Percentiles rank a stretch among this genome's conserved stretches.
Conservation (phyloP, 2,888 invertebrate species). For the Poecilus cupreus region DNA sequence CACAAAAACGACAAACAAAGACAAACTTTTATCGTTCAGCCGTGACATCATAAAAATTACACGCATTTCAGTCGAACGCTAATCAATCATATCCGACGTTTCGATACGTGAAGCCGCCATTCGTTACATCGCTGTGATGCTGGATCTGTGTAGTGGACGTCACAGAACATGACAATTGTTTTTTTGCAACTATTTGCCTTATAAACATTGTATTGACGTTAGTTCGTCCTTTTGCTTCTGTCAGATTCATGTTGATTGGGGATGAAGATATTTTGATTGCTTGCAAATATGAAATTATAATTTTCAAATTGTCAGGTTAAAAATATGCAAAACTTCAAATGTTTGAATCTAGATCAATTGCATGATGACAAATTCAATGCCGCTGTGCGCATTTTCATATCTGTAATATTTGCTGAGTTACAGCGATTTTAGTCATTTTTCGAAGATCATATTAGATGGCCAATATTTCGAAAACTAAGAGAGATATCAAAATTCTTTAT, state of each 20-base stretch:
- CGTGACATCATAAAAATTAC: conserved; percentile 57
- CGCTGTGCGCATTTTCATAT: no score
- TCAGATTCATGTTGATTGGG: not conserved
- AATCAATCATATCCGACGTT: conserved; percentile 51
- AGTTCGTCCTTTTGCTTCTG: not conserved
- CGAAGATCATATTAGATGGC: no score
- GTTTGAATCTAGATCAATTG: no score
- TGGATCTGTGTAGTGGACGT: not conserved
- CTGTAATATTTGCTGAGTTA: no score
- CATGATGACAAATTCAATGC: no score
- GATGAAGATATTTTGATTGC: no score
- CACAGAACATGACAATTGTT: conserved; percentile 17
- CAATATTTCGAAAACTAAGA: no score
- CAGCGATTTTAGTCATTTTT: no score
- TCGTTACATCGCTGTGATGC: not conserved
- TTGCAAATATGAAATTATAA: no score
- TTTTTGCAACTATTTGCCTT: conserved; percentile 43
- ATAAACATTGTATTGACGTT: conserved; percentile 30
- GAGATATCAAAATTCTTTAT: no score
- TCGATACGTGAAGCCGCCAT: not conserved
- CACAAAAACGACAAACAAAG: conserved; percentile 51
- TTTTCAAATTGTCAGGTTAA: no score
- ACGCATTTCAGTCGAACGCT: conserved; percentile 50
- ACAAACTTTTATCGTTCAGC: conserved; percentile 50
- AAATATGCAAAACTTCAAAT: no score